phyloP scores from a whole-genome alignment of 2,797 vertebrate genomes.

The Cynodonichthys magdalenae region DNA sequence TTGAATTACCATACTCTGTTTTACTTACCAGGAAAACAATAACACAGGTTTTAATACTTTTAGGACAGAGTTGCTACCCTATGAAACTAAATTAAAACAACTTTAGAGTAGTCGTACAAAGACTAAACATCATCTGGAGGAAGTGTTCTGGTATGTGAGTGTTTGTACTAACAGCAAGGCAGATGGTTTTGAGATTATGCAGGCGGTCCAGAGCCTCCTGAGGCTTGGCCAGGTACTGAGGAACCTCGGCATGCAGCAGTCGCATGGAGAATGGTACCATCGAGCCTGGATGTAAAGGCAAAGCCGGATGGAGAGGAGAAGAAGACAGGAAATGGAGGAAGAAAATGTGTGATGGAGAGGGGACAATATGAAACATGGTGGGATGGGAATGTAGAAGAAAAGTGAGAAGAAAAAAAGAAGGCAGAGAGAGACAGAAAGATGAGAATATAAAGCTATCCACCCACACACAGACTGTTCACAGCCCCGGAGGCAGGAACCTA shows the following conservation, averaged over 20 bases:
- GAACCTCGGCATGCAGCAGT: conserved; percentile 93
- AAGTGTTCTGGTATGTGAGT: conserved; percentile 27
- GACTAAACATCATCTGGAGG: conserved; percentile 44
- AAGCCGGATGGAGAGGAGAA: conserved; percentile 5
- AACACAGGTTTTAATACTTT: too few species aligned
- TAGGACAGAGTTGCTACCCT: not conserved
- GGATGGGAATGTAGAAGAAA: conserved; percentile 60
- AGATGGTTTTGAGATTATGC: conserved; percentile 89
- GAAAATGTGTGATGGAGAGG: conserved; percentile 24
- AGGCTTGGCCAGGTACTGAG: conserved; percentile 92
- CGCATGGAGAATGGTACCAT: conserved; percentile 98
- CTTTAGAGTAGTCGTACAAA: not conserved
- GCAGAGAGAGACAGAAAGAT: conserved; percentile 52
- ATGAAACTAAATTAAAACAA: not conserved
- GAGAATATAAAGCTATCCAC: conserved; percentile 77
- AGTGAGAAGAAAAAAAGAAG: conserved; percentile 24
- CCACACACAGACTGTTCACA: conserved; percentile 76
- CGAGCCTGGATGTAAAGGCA: conserved; percentile 82
- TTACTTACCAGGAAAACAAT: too few species aligned
- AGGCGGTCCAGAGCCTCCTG: conserved; percentile 95
- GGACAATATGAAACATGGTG: conserved; percentile 54
- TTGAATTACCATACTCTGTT: not conserved
- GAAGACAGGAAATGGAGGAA: conserved; percentile 5
- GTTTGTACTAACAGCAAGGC: conserved; percentile 82
- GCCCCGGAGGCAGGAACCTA: conserved; percentile 78